Evolutionary conservation across 2,888 invertebrate species (phyloP), one percentile per base, ranked within the genome.

Genomic region (Cantharis rufa): DNA sequence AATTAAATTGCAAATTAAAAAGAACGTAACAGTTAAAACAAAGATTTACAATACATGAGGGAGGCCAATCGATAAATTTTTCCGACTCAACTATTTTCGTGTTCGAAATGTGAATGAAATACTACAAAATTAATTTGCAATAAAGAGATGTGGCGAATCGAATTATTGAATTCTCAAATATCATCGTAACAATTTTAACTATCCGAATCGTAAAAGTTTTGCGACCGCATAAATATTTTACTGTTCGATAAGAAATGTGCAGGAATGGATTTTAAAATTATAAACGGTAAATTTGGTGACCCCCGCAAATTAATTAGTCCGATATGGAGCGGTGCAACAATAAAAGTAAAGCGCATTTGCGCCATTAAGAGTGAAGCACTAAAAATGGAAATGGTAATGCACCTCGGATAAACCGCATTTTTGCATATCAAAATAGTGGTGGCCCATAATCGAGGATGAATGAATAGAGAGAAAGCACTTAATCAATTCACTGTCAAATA

Each of bases 401-500:
- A 48, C 48, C 48, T 48, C 48, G 48, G n/a, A 66, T n/a, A 21
- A 66, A 66, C 64, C 64, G 64, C 64, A 66, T 66, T 66, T 66
- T 66, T n/a, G 64, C 15, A 66, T 66, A 21, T 66, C n/a, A 11
- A 21, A 66, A 21, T 66, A 66, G 24, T 66, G 64, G 48, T 24
- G 21, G 64, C 4, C 13, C 24, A 66, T 21, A 21, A 66, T 66
- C 18, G 24, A 21, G 21, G 64, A 21, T 21, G 18, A 66, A 66
- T 66, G 24, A 66, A 66, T 66, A 66, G 64, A 66, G 64, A 21
- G 81, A 81, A 84, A 82, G 83, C 80, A 84, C 84, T 86, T 85
- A 86, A 85, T 85, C 85, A 85, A 84, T 84, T 84, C 81, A 83
- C 81, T 85, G 86, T 85, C 86, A 85, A 82, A 81, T 81, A 81